Evolutionary conservation across 2,113 vertebrate species (phyloP).

Genomic region (Sturnus vulgaris): DNA sequence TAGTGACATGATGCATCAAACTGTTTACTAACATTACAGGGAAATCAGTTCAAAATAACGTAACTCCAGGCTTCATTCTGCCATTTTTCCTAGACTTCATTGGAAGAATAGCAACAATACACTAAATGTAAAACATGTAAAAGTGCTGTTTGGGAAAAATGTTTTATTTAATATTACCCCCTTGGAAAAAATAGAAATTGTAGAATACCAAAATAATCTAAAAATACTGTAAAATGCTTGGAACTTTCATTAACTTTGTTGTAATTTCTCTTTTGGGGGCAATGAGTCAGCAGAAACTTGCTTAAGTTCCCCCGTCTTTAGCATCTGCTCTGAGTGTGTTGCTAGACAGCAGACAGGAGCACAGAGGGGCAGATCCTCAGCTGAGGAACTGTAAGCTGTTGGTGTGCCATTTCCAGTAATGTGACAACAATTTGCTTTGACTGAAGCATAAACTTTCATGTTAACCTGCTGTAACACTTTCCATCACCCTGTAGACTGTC

Average conservation of each 20-base stretch:
- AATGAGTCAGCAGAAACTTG: neutral
- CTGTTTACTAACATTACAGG: neutral
- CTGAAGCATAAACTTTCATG: neutral
- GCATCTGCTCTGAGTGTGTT: neutral
- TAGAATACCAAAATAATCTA: neutral
- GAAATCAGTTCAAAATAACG: neutral
- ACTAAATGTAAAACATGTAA: neutral
- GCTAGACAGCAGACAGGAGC: neutral
- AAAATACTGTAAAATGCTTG: neutral
- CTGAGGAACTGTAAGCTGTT: neutral
- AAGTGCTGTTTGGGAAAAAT: neutral
- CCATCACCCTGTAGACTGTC: neutral
- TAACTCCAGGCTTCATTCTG: neutral
- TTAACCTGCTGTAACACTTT: neutral
- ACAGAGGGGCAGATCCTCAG: neutral
- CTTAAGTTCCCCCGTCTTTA: neutral
- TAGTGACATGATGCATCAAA: neutral
- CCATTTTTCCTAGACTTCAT: neutral
- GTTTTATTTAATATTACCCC: neutral
- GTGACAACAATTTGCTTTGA: neutral
- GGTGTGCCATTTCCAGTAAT: neutral
- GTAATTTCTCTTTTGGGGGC: neutral
- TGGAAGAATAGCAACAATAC: neutral
- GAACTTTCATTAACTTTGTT: neutral
- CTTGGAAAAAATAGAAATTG: neutral